These are phyloP conservation scores for Augochlorella aurata DNA, from an alignment of 2,888 invertebrate genomes.

Conservation along the genomic window DNA sequence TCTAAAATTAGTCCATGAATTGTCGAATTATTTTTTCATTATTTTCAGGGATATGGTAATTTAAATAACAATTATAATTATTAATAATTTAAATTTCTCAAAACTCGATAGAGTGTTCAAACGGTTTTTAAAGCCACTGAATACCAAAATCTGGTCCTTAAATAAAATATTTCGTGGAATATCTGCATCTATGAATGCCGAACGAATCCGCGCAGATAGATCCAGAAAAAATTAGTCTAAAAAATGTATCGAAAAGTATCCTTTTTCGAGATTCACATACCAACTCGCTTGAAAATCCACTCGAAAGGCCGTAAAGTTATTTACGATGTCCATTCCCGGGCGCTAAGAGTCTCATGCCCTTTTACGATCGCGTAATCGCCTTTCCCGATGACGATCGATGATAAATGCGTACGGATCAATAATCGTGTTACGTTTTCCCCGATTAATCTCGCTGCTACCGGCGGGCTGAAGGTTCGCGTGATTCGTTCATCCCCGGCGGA, in stretches of 20 bases:
- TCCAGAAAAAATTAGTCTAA: not conserved
- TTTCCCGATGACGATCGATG: slow-evolving; percentile 31
- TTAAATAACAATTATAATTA: too few species aligned
- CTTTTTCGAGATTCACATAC: not conserved
- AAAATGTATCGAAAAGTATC: not conserved
- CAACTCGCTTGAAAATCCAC: slow-evolving; percentile 11
- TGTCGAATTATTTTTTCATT: too few species aligned
- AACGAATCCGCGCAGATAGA: too few species aligned
- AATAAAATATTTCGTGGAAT: too few species aligned
- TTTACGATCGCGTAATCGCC: slow-evolving; percentile 23
- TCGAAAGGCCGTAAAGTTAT: slow-evolving; percentile 41
- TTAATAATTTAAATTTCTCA: too few species aligned
- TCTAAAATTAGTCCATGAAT: too few species aligned
- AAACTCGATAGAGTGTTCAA: too few species aligned
- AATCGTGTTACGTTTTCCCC: slow-evolving; percentile 16
- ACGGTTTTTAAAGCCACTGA: too few species aligned
- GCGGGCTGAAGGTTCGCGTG: not conserved
- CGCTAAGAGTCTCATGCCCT: slow-evolving; percentile 4
- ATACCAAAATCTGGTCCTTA: too few species aligned
- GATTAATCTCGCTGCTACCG: slow-evolving; percentile 13
- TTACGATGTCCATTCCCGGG: slow-evolving; percentile 6
- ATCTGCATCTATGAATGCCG: too few species aligned
- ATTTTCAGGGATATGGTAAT: too few species aligned
- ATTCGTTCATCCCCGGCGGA: not conserved
- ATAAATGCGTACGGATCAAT: slow-evolving; percentile 42